Evolutionary conservation across 2,113 vertebrate genomes (phyloP).

Genomic region (Cercopithecus mona): DNA sequence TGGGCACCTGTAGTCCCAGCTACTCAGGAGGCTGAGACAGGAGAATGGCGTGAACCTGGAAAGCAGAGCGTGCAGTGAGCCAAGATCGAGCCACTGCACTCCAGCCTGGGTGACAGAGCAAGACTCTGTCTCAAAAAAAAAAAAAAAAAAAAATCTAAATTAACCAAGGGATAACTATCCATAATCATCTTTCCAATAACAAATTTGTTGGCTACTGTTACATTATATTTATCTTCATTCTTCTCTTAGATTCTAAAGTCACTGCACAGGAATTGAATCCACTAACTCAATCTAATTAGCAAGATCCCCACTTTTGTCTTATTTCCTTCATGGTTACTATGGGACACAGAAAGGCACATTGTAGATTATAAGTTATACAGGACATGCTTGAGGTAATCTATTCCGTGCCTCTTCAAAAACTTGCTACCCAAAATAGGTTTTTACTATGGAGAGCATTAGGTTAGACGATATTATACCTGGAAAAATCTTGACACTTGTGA

Average conservation of each 20-base stretch:
- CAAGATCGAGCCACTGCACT: no score
- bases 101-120: no score
- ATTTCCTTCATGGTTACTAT: background rate
- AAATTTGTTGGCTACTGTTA: background rate
- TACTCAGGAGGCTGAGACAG: no score
- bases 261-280: background rate
- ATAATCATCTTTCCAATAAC: constrained; percentile 17
- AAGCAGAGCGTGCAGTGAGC: no score
- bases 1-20: no score
- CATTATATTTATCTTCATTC: background rate
- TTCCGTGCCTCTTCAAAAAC: background rate
- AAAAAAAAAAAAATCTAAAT: no score
- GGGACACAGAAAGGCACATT: background rate
- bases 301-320: background rate
- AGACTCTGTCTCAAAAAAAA: no score
- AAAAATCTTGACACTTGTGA: constrained; percentile 12
- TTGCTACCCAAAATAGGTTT: background rate
- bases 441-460: background rate
- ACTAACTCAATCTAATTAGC: background rate
- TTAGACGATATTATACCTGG: background rate
- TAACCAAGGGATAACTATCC: background rate
- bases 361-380: background rate
- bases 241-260: background rate
- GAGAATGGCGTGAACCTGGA: no score
- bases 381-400: background rate